These are phyloP conservation scores for Xestia sexstrigata DNA, from an alignment of 2,888 invertebrate species.

Conservation along the genomic window DNA sequence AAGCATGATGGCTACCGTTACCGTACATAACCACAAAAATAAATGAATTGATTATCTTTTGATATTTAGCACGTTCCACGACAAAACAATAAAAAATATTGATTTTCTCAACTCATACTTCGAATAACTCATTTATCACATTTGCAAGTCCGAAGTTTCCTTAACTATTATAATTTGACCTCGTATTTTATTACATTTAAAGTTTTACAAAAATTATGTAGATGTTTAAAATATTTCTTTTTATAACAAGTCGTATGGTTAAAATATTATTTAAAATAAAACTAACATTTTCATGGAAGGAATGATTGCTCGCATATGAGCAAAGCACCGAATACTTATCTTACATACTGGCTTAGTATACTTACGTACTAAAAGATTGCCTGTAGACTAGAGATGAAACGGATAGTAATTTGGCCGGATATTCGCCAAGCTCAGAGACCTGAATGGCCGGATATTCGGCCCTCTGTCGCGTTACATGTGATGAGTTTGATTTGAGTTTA, in stretches of 20 bases:
- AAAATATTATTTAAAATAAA: slow-evolving; percentile 22
- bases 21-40: not conserved
- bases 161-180: not conserved
- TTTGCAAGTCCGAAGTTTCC: not conserved
- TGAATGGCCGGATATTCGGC: no score
- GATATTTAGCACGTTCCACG: not conserved
- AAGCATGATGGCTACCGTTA: not conserved
- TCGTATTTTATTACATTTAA: not conserved
- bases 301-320: slow-evolving; percentile 41
- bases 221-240: not conserved
- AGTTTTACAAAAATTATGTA: slow-evolving; percentile 7
- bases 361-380: not conserved
- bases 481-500: no score
- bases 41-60: not conserved
- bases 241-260: slow-evolving; percentile 1
- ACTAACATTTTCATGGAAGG: slow-evolving; percentile 50
- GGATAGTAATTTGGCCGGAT: no score
- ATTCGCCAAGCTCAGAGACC: no score
- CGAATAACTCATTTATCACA: not conserved
- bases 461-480: no score
- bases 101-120: not conserved
- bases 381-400: not conserved
- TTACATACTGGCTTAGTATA: slow-evolving; percentile 56
- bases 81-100: not conserved
- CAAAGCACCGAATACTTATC: slow-evolving; percentile 50